Percentiles rank a stretch among this genome's conserved stretches.
Conservation (phyloP, 2,888 invertebrate species). For the Perithous albicinctus region DNA sequence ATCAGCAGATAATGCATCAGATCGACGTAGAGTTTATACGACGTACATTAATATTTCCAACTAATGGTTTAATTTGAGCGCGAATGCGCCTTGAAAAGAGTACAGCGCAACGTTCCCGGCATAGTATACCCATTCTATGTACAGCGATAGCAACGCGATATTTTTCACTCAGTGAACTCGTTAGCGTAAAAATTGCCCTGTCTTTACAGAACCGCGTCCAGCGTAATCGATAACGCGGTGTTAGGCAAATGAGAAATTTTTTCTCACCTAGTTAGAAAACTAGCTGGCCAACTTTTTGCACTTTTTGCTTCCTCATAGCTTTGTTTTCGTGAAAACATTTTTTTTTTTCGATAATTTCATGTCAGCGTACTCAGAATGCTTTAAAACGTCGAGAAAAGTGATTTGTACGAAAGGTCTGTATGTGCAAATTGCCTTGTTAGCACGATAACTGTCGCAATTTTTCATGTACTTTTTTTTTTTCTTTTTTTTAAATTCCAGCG, state of each 20-base stretch:
- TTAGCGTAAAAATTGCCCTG: constrained; percentile 24
- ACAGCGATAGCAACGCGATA: background rate
- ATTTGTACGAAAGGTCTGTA: too few relatives aligned
- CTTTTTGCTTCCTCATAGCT: too few relatives aligned
- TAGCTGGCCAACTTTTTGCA: too few relatives aligned
- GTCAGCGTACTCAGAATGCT: too few relatives aligned
- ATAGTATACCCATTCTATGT: background rate
- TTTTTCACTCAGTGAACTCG: constrained; percentile 12
- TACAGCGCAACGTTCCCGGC: background rate
- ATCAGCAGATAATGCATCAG: constrained; percentile 3
- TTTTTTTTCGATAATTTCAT: too few relatives aligned
- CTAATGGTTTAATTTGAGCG: background rate
- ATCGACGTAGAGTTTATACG: background rate
- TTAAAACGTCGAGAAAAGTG: too few relatives aligned
- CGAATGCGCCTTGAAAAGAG: background rate
- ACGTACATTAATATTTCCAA: background rate
- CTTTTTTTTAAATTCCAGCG: too few relatives aligned
- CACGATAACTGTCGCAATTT: too few relatives aligned
- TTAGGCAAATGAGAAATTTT: constrained; percentile 17
- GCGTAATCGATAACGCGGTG: constrained; percentile 35
- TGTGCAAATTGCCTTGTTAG: too few relatives aligned
- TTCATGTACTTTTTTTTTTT: too few relatives aligned
- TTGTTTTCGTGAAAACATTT: too few relatives aligned
- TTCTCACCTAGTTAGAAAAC: too few relatives aligned
- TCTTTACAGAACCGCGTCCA: constrained; percentile 7